Base-by-base conservation (phyloP, 2,113 vertebrate genomes). In the Psilopsiagon aymara region DNA sequence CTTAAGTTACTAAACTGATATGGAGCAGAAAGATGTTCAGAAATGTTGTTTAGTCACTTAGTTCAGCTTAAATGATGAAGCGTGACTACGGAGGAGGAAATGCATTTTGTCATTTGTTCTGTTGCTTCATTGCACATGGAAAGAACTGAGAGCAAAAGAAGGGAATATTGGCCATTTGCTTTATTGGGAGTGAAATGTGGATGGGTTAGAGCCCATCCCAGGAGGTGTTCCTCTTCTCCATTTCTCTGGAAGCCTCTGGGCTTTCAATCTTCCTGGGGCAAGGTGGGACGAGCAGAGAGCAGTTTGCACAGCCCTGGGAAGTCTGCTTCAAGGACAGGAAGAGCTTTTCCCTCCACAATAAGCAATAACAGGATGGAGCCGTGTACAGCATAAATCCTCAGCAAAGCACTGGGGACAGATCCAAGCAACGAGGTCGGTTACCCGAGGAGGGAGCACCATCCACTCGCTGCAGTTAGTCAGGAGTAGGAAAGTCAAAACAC, bases 201-300 rank as follows among this genome's bases (percentile, higher is more conserved):
- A 8, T 2, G 9, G 8, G 3, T 9, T 44, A 53, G 51, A 71
- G 31, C 57, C 70, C 24, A 2, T 68, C 9, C 37, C 49, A 10
- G 0, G 18, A 44, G 67, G 12, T 14, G 5, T 49, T 18, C 7
- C 1, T 2, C 0, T 51, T 75, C 47, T 39, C n/a, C 5, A 1
- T 59, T 73, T 37, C 43, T 78, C 59, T 39, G 53, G 20, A 27
- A 75, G 51, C 55, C 14, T 3, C 35, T 7, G 25, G 47, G 68
- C 27, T 75, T 53, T 49, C 13, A 24, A 4, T 44, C 20, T 31
- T 51, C 8, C 31, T n/a, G 44, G 63, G 27, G 21, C 33, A 46
- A 87, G 53, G 39, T 59, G 44, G 14, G n/a, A 75, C 5, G 31
- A 60, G n/a, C n/a, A 23, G 29, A 29, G 39, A 87, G 55, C 4